phyloP scores from a whole-genome alignment of 1,140 invertebrate species.

The Camponotus floridanus region DNA sequence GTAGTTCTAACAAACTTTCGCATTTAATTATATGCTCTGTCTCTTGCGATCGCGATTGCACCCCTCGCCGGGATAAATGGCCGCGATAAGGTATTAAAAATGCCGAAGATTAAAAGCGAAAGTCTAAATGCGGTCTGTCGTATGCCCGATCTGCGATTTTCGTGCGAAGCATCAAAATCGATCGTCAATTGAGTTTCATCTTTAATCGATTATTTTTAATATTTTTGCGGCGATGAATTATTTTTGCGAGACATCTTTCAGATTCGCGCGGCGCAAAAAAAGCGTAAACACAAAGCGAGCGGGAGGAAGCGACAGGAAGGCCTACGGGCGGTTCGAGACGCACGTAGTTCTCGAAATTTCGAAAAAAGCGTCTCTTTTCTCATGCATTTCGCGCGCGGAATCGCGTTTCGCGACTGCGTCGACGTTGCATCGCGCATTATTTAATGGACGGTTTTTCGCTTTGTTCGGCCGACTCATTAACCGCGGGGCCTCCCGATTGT shows the following conservation, averaged over 20 bases:
- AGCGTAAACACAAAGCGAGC: conserved; percentile 6
- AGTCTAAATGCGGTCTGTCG: conserved; percentile 15
- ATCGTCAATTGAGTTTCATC: conserved; percentile 13
- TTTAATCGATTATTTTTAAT: conserved; percentile 10
- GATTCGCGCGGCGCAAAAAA: neutral
- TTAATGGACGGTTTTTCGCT: conserved; percentile 84
- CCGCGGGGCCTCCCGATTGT: conserved; percentile 81
- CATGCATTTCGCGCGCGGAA: conserved; percentile 35
- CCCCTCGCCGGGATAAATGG: conserved; percentile 47
- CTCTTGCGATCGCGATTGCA: conserved; percentile 53
- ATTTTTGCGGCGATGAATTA: neutral
- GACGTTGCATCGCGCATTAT: conserved; percentile 83
- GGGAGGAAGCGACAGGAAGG: neutral
- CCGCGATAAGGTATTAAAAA: conserved; percentile 47
- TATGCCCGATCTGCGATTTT: conserved; percentile 10
- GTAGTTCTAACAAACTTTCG: conserved; percentile 63
- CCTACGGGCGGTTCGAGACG: neutral
- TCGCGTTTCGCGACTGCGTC: conserved; percentile 62
- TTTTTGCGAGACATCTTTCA: neutral
- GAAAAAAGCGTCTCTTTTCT: conserved; percentile 68
- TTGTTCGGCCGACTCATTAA: conserved; percentile 84
- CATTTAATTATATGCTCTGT: conserved; percentile 59
- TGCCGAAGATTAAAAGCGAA: conserved; percentile 52
- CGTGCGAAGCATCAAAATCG: neutral
- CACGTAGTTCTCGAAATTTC: conserved; percentile 53